Evolutionary conservation across 2,113 vertebrate species (phyloP), one percentile per base, ranked within the genome.

Genomic region (Calidris pygmaea): DNA sequence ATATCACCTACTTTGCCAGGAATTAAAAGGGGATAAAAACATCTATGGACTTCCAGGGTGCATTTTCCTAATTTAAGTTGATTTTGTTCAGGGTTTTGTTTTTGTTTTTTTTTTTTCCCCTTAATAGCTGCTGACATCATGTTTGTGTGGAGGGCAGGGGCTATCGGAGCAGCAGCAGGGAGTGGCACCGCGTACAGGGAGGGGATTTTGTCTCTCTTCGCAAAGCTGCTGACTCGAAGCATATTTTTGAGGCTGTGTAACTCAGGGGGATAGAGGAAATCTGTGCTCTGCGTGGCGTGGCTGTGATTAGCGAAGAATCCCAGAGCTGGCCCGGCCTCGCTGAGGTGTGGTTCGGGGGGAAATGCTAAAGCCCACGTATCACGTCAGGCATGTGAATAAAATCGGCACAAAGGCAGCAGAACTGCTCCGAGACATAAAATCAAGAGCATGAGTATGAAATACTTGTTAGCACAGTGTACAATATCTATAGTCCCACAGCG

Each of bases 231-330:
- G 86, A 81, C 76, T 85, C 53, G 66, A 85, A 81, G 73, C 94
- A 94, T 97, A 91, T 85, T 96, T 96, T 75, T 58, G 71, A 92
- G 71, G 39, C 58, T 90, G 4, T 66, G 94, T 96, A 94, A 91
- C 72, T 50, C 53, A 20, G 13, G 35, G 14, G 75, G 5, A 9
- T 34, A 74, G 83, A 89, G 80, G 65, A 84, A 93, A 84, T 92
- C 56, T 68, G 50, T 45, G 39, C 67, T 82, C 66, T 43, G 37
- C 41, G 16, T 23, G 81, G 60, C 16, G 1, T 45, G 47, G 68
- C 14, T 77, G 70, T 55, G 72, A 80, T 90, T 89, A 89, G 56
- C 3, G 1, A 67, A 72, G 66, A 84, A 84, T 92, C 84, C 60
- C 86, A 53, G 52, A 63, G 59, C 53, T 75, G 78, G 34, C 22